Base-by-base conservation (phyloP, 2,888 invertebrate species). In the Phorcus lineatus region DNA sequence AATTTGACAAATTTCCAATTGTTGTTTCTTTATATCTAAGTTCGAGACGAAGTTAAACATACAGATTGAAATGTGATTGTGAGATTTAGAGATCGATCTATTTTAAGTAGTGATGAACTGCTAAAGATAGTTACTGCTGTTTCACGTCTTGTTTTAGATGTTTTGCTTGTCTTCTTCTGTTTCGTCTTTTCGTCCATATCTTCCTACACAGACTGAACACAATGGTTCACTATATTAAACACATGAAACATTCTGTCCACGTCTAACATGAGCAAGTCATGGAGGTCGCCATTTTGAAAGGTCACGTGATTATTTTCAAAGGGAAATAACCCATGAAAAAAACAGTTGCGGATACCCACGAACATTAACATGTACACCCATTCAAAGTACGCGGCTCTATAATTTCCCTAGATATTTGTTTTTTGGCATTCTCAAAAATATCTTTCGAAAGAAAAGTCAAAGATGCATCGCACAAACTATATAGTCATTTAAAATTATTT, bases 111-210 rank as follows among this genome's bases (percentile, higher is more conserved):
- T 55, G 11, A n/a, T n/a, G n/a, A n/a, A 36, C 7, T 36, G 36
- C 36, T 36, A 36, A 36, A 4, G 36, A 36, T 36, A 81, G 78
- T 82, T 81, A 87, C 87, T 28, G 87, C 86, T 52, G 85, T 86
- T 81, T 87, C 86, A 57, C 87, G 79, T 17, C 87, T 81, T 76
- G 84, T 86, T 82, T 87, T 87, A 24, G 77, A 80, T 19, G 83
- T 84, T 80, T 87, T 87, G 9, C 74, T 62, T 77, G 78, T 83
- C 57, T 78, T 82, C 70, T 78, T 80, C 24, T 55, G 19, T 13
- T 57, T 57, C 28, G 53, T 70, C 1, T 28, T 75, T 40, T 74
- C 55, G 36, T 79, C 79, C 79, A 79, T 79, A 11, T 31, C 40
- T 36, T 57, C 28, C 36, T 67, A 67, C 1, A 28, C 7, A 13